Evolutionary conservation across 2,113 vertebrate genomes (phyloP).

Genomic region (Gasterosteus nipponicus): DNA sequence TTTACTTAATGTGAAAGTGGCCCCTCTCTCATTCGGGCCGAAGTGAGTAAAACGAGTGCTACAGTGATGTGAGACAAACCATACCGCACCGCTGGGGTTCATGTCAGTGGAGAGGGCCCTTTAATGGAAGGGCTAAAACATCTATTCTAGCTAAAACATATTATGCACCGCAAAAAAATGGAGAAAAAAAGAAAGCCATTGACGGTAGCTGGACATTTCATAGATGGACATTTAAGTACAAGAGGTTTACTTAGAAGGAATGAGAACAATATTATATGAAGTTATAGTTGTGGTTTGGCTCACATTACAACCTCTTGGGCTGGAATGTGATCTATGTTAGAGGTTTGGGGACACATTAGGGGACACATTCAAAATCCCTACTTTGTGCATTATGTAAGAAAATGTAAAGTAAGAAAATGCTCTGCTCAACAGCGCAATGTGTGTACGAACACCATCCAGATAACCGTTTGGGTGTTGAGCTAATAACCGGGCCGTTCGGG

Average conservation of each 20-base stretch:
- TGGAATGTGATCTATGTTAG: constrained; percentile 12
- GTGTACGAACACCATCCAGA: constrained; percentile 35
- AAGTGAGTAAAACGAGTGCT: constrained; percentile 22
- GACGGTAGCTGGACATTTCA: constrained; percentile 19
- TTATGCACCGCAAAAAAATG: constrained; percentile 2
- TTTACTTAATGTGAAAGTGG: background rate
- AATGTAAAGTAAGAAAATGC: constrained; percentile 23
- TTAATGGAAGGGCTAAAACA: background rate
- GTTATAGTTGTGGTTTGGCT: constrained; percentile 24
- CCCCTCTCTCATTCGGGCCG: constrained; percentile 5
- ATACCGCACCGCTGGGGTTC: constrained; percentile 4
- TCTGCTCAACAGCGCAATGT: constrained; percentile 27
- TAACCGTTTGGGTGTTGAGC: constrained; percentile 47
- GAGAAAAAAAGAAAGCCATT: background rate
- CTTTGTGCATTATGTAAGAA: background rate
- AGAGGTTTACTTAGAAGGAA: constrained; percentile 5
- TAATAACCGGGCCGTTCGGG: constrained; percentile 52
- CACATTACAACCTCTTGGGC: constrained; percentile 29
- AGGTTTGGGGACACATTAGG: background rate
- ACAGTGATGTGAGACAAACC: constrained; percentile 10
- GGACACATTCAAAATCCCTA: background rate
- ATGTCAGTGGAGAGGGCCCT: constrained; percentile 22
- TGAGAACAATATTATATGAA: constrained; percentile 18
- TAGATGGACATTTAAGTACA: constrained; percentile 7
- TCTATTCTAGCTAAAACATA: constrained; percentile 16